Conservation (phyloP, 2,797 vertebrate genomes). For the Onychomys arenicola region DNA sequence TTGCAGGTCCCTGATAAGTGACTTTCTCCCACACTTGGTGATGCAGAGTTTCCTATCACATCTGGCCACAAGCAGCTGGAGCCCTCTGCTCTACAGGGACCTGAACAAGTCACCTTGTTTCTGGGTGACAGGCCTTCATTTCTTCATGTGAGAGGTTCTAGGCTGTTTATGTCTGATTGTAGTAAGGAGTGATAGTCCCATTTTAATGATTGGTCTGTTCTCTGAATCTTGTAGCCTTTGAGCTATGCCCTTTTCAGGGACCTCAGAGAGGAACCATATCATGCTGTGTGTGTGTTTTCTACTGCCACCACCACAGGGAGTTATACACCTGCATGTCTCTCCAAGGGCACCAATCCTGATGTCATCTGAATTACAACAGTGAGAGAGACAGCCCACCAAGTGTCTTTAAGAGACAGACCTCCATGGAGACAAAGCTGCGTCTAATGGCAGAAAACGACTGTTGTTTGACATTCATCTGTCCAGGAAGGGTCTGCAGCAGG, state of each 20-base stretch:
- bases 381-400: neutral
- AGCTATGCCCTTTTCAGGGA: neutral
- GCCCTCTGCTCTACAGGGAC: neutral
- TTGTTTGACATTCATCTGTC: neutral
- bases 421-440: neutral
- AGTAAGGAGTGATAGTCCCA: neutral
- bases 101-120: neutral
- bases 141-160: no score
- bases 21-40: neutral
- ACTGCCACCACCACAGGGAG: neutral
- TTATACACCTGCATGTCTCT: fast-evolving
- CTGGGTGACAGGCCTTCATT: neutral
- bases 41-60: neutral
- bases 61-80: neutral
- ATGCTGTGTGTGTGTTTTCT: neutral
- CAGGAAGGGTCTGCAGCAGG: neutral
- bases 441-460: neutral
- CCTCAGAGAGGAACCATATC: neutral
- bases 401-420: neutral
- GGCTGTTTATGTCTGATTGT: neutral
- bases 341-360: neutral
- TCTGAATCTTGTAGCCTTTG: neutral
- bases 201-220: neutral
- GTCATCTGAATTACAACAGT: neutral
- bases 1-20: neutral